Evolutionary conservation across 2,113 vertebrate species (phyloP), one percentile per base, ranked within the genome.

Genomic region (Argyrosomus japonicus): DNA sequence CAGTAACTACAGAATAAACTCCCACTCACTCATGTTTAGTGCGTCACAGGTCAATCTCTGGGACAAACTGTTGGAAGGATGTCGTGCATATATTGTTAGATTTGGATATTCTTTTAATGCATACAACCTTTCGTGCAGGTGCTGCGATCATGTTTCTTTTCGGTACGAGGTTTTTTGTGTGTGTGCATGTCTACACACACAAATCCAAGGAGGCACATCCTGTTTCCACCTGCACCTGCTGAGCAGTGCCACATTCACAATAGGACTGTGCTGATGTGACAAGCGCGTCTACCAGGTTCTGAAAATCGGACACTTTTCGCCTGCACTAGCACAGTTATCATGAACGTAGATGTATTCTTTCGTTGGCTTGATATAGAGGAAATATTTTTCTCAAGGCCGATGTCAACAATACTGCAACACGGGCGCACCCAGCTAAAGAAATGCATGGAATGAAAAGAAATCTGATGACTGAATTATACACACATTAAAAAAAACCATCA

Each of bases 1-100:
- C 40, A 82, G 25, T 36, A 61, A 40, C 12, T n/a, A 14, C 19
- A 51, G 25, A 68, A 75, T 45, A 79, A 77, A 36, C 75, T 70
- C 75, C 68, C 63, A 78, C 79, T 68, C 58, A n/a, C 23, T 67
- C 10, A 8, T 15, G 62, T 62, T 61, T 29, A 57, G 50, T 23
- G 4, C 29, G 47, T 78, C 68, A 61, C 56, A 25, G 29, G 73
- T 75, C 69, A 78, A 75, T 36, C 45, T 62, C 47, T 53, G 45
- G 23, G 25, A 58, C 21, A 32, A 77, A 72, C 32, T 27, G 27
- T 11, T 43, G 1, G 32, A 54, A 45, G 50, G 25, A 29, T 48
- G 60, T n/a, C 32, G 56, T 6, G 32, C 70, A 53, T 67, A 53
- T 67, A 29, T 12, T 54, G 18, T 43, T 65, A 61, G n/a, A 67